Conservation (phyloP, 1,140 invertebrate species). For the Euglossa dilemma region DNA sequence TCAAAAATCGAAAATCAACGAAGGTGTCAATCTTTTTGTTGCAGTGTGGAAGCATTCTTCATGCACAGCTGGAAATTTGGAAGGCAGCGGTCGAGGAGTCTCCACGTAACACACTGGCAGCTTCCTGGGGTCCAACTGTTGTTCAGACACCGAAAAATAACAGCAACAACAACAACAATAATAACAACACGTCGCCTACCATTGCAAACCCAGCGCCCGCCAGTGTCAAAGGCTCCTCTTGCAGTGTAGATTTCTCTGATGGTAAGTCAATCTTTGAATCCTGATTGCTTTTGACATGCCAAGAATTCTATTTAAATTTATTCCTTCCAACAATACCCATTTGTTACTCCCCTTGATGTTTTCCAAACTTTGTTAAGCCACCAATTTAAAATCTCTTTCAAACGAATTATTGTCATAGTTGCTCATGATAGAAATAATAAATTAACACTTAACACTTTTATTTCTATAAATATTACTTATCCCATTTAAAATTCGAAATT, state of each 20-base stretch:
- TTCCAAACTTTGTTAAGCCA: too few species aligned
- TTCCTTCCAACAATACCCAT: neutral
- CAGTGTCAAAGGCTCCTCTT: slow-evolving; percentile 73
- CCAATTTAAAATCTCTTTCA: too few species aligned
- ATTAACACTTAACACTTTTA: too few species aligned
- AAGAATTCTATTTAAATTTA: neutral
- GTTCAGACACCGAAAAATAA: slow-evolving; percentile 69
- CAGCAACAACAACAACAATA: slow-evolving; percentile 13
- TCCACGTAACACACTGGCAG: slow-evolving; percentile 79
- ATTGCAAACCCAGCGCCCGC: slow-evolving; percentile 65
- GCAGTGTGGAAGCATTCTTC: slow-evolving; percentile 91
- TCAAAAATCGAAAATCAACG: neutral
- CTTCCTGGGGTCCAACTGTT: slow-evolving; percentile 78
- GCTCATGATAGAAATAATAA: too few species aligned
- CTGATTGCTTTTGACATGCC: neutral
- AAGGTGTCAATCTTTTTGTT: slow-evolving; percentile 44
- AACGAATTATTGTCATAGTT: too few species aligned
- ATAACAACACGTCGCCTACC: slow-evolving; percentile 5
- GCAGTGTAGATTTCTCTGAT: slow-evolving; percentile 84
- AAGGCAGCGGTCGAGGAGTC: slow-evolving; percentile 87
- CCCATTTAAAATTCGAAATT: too few species aligned
- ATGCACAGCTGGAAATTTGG: slow-evolving; percentile 96
- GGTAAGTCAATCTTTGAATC: slow-evolving; percentile 77
- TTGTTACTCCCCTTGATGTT: too few species aligned
- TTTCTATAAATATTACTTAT: too few species aligned